phyloP scores from a whole-genome alignment of 2,888 invertebrate species.

The Cabera pusaria region DNA sequence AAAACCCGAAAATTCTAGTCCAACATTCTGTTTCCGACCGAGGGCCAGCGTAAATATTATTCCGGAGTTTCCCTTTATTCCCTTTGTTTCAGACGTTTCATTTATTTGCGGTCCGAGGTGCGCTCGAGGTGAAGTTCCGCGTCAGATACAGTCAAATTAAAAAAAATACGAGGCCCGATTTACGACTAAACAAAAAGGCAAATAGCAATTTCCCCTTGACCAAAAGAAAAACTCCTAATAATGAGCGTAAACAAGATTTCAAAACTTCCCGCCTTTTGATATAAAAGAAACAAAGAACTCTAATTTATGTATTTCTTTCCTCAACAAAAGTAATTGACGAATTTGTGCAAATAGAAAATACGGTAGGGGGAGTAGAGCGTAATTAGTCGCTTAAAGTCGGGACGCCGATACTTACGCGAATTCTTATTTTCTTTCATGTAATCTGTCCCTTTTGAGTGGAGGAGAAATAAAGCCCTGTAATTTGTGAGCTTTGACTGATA shows the following conservation, averaged over 20 bases:
- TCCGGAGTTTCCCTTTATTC: constrained; percentile 68
- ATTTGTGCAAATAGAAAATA: constrained; percentile 63
- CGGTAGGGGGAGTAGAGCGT: constrained; percentile 47
- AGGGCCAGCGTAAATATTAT: constrained; percentile 71
- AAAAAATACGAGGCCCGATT: constrained; percentile 36
- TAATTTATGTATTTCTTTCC: constrained; percentile 61
- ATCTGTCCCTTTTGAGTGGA: constrained; percentile 56
- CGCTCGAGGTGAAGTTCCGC: constrained; percentile 21
- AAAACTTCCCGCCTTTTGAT: constrained; percentile 61
- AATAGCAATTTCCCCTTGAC: constrained; percentile 42
- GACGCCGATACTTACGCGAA: constrained; percentile 51
- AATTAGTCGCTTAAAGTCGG: constrained; percentile 59
- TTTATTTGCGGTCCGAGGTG: constrained; percentile 63
- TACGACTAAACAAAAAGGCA: constrained; percentile 36
- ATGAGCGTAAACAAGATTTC: constrained; percentile 64
- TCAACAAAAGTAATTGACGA: constrained; percentile 61
- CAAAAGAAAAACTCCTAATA: constrained; percentile 46
- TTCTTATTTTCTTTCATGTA: constrained; percentile 63
- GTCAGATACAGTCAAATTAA: constrained; percentile 34
- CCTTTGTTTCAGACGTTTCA: constrained; percentile 72
- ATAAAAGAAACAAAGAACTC: constrained; percentile 63
- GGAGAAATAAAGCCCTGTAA: constrained; percentile 59
- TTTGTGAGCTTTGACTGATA: constrained; percentile 71
- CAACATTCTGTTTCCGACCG: constrained; percentile 67
- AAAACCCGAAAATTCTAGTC: constrained; percentile 69